These are phyloP conservation scores for Labeo catla DNA, from an alignment of 2,113 vertebrate genomes.

Conservation along the genomic window DNA sequence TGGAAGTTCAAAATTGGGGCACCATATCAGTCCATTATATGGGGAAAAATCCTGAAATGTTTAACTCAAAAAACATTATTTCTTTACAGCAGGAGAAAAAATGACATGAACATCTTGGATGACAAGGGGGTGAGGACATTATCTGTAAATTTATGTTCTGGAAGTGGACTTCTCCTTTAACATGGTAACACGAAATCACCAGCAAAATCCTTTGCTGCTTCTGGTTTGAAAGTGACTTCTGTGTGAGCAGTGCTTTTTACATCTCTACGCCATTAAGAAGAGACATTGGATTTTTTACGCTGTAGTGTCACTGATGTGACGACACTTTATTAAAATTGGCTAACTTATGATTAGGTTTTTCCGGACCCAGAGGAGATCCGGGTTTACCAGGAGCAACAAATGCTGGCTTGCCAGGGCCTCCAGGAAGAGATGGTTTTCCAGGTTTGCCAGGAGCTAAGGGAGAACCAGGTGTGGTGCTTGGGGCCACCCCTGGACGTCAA, in stretches of 20 bases:
- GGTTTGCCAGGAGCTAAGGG: constrained; percentile 85
- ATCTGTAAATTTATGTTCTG: too few species aligned
- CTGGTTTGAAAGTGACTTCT: background rate
- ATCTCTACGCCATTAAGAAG: background rate
- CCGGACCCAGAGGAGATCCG: constrained; percentile 86
- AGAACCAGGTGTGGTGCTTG: constrained; percentile 83
- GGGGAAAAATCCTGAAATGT: too few species aligned
- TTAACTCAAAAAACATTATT: too few species aligned
- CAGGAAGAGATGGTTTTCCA: constrained; percentile 81
- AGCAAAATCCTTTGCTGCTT: background rate
- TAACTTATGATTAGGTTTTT: constrained; percentile 78
- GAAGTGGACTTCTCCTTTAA: too few species aligned
- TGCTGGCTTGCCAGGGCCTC: constrained; percentile 76
- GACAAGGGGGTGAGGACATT: too few species aligned
- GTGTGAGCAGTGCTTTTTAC: background rate
- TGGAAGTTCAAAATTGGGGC: too few species aligned
- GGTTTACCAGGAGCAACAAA: constrained; percentile 82
- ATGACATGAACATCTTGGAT: too few species aligned
- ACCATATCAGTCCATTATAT: too few species aligned
- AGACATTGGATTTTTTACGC: background rate
- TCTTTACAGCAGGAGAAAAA: too few species aligned
- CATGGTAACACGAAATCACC: background rate
- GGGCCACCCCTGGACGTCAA: constrained; percentile 76
- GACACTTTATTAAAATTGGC: background rate
- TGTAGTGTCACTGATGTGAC: background rate